phyloP scores from a whole-genome alignment of 2,113 vertebrate species.

The Psephotus haematonotus region DNA sequence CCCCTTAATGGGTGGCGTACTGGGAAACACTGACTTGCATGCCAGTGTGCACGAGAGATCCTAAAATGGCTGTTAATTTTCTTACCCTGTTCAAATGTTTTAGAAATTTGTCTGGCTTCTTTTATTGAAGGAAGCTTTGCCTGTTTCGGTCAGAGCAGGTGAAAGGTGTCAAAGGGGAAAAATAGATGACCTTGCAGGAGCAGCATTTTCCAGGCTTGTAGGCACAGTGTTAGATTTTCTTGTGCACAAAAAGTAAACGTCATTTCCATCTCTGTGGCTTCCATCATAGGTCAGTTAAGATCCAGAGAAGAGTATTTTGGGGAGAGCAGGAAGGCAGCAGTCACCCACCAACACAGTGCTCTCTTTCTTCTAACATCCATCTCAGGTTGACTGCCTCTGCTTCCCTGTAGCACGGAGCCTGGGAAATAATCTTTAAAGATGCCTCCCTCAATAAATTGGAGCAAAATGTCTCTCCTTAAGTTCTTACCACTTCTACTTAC shows the following conservation, averaged over 20 bases:
- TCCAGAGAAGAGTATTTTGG: neutral
- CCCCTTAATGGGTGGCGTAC: neutral
- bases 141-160: neutral
- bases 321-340: neutral
- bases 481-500: neutral
- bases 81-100: neutral
- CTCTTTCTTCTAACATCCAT: neutral
- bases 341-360: rapidly evolving
- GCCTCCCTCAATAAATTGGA: neutral
- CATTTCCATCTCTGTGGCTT: neutral
- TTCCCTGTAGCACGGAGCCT: neutral
- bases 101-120: neutral
- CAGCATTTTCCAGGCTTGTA: neutral
- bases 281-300: neutral
- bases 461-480: neutral
- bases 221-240: neutral
- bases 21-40: neutral
- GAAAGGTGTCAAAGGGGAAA: neutral
- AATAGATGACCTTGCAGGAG: neutral
- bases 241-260: neutral
- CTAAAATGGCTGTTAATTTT: neutral
- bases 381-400: neutral
- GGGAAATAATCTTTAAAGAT: neutral
- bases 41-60: neutral
- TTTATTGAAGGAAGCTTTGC: neutral